Evolutionary conservation across 2,888 invertebrate genomes (phyloP), one percentile per base, ranked within the genome.

Genomic region (Athalia circularis): DNA sequence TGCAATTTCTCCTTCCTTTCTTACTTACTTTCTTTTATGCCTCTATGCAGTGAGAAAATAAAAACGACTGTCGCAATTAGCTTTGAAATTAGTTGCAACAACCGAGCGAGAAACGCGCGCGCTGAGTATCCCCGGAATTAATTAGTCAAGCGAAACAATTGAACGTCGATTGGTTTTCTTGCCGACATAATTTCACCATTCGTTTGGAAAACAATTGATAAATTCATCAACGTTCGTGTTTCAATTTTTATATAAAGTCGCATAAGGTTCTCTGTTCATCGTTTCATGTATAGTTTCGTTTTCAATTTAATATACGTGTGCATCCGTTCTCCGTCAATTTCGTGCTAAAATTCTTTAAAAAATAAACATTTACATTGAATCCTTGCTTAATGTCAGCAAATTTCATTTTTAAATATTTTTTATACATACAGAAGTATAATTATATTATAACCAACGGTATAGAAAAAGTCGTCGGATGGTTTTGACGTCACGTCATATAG

Each of bases 321-420:
- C 13, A 6, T n/a, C 61, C 61, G 61, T 11, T 64, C 45, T 5
- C 8, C 61, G 61, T 13, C 13, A 7, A 7, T 13, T 9, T 68
- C 29, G 13, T 9, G 15, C 15, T 52, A 52, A 52, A 68, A 68
- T 68, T 15, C 67, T 50, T 68, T 52, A 68, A 68, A 52, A 68
- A 52, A 52, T 68, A 68, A 68, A 68, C 52, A 68, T 68, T 68
- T 68, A 68, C 54, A 52, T 68, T 68, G 11, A 29, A 54, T 52
- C 50, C 50, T 52, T 29, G 29, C 67, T 68, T 29, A 68, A 68
- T 50, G 67, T 68, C 67, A 68, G 67, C 67, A 29, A 29, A 68
- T 50, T 52, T 48, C 48, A 52, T 50, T 50, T 68, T 68, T 29
- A 54, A 68, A 68, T 67, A 67, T 48, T 48, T 67, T 7, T 67